These are phyloP conservation scores for Pseudomyrmex concolor DNA, from an alignment of 1,140 invertebrate genomes.

Conservation along the genomic window DNA sequence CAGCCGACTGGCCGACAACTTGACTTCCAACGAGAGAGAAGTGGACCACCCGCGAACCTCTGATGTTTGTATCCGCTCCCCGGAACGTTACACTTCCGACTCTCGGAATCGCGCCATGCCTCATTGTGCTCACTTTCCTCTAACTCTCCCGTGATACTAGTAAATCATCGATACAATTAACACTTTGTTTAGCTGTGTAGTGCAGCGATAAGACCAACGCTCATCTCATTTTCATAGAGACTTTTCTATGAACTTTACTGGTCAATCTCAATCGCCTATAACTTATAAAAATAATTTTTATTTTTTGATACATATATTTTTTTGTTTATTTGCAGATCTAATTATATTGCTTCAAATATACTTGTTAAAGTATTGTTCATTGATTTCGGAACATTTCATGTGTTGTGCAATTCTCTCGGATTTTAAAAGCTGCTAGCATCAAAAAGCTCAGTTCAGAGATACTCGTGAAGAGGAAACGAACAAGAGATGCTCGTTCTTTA, in stretches of 20 bases:
- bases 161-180: constrained; percentile 51
- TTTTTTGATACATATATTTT: too few relatives aligned
- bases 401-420: not conserved
- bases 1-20: constrained; percentile 72
- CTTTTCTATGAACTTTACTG: too few relatives aligned
- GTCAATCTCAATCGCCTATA: not conserved
- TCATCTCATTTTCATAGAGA: too few relatives aligned
- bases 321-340: too few relatives aligned
- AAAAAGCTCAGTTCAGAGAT: not conserved
- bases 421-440: not conserved
- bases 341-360: too few relatives aligned
- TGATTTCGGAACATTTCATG: not conserved
- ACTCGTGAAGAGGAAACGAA: not conserved
- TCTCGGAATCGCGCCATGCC: constrained; percentile 53
- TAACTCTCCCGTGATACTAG: constrained; percentile 34
- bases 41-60: constrained; percentile 79
- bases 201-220: not conserved
- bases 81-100: constrained; percentile 72
- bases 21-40: constrained; percentile 69
- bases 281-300: too few relatives aligned
- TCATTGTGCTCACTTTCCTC: not conserved
- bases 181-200: not conserved
- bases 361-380: too few relatives aligned
- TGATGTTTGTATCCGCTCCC: constrained; percentile 81
- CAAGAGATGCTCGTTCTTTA: constrained; percentile 6